A percentile compares a stretch with the other conserved stretches of the same genome.
Conservation (phyloP, 2,113 vertebrate genomes). For the Tragelaphus buxtoni region DNA sequence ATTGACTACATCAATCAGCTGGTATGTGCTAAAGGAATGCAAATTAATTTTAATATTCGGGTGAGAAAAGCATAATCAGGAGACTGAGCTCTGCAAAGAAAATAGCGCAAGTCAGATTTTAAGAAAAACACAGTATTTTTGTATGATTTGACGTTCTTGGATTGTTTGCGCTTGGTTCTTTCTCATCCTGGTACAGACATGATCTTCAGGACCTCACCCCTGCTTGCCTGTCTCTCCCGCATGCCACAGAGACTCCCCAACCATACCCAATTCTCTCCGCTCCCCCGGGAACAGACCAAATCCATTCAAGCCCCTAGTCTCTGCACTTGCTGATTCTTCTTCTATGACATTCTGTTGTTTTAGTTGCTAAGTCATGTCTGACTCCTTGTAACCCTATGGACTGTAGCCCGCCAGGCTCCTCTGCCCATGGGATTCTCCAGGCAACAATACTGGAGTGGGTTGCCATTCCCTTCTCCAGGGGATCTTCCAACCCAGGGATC, state of each 20-base stretch:
- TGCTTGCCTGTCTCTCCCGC: too few species aligned
- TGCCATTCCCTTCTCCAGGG: background rate
- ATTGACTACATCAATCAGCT: background rate
- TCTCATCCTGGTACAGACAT: background rate
- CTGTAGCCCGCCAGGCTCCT: background rate
- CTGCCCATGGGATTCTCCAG: background rate
- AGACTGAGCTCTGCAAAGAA: background rate
- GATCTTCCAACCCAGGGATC: background rate
- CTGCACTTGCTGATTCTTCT: background rate
- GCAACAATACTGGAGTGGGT: background rate
- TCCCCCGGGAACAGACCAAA: background rate
- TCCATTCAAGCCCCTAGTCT: background rate
- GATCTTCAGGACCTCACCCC: too few species aligned
- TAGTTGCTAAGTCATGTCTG: background rate
- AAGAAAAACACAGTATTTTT: background rate
- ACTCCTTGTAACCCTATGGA: background rate
- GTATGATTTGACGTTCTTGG: background rate
- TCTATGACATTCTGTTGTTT: background rate
- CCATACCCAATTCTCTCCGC: rapidly evolving
- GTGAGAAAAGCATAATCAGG: background rate
- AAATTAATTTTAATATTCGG: slow-evolving; percentile 26
- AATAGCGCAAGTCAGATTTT: background rate
- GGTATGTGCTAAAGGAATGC: slow-evolving; percentile 1
- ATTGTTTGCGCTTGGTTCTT: background rate
- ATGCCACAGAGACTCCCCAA: rapidly evolving